Evolutionary conservation across 2,797 vertebrate genomes (phyloP), one percentile per base, ranked within the genome.

Genomic region (Tapera naevia): DNA sequence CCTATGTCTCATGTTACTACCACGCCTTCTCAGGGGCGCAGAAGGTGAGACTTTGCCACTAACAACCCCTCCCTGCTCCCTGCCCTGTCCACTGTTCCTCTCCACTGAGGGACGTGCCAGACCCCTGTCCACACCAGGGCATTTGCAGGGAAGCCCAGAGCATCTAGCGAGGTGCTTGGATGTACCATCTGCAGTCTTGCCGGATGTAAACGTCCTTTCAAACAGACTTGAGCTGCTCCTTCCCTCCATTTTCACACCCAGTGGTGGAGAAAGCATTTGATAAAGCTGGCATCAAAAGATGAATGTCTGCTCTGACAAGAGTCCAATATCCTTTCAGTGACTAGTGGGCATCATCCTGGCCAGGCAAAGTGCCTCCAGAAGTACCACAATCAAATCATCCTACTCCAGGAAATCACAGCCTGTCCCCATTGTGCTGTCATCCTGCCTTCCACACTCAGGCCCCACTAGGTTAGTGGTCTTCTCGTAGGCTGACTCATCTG

Each of bases 1-100:
- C 99, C 97, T 99, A 99, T 98, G 99, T 99, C 98, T 99, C 99
- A 98, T 99, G 99, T 99, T 99, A 99, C 99, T 99, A 99, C 99
- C 99, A 99, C 98, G 99, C 99, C 95, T 99, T 99, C 99, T 99
- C 98, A 97, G 99, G 99, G 98, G 99, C 99, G 30, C 99, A 99
- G 99, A 99, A 99, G 99, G 99, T 99, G 99, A 99, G 99, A 96
- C 97, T 96, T 97, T 97, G 93, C 89, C 21, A 78, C 94, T 95
- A 97, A 96, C 91, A 88, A 94, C 33, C 61, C 80, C 62, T 93
- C 51, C 91, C 94, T 37, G 51, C 92, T 93, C 92, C 93, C 91
- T 7, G 91, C 70, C 95, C 54, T 90, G 97, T 96, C 94, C 85
- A 91, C 72, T 2, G 2, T 16, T 95, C 89, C 75, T 95, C 92